Base-by-base conservation (phyloP, 2,888 invertebrate species). In the Tortricodes alternella region DNA sequence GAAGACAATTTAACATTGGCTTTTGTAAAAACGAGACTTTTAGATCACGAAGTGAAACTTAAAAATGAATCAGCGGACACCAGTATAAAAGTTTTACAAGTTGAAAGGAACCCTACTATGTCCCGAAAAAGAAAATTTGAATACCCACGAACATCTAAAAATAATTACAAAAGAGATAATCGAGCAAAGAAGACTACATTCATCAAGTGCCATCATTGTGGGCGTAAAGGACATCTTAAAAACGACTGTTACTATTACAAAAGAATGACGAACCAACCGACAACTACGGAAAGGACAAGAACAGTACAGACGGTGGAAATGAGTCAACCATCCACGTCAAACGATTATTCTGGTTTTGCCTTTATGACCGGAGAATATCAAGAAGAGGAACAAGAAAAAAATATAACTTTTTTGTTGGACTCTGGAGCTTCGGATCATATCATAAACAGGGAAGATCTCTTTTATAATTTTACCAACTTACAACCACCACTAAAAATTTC, bases 21-120 rank as follows among this genome's bases (percentile, higher is more conserved):
- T 8, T 78, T 78, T 62, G 76, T 77, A 2, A 78, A 78, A 62
- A 74, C 62, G 3, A 52, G 67, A 53, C 57, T 74, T 13, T 52
- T 71, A 4, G 64, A 74, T 52, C 62, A 63, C 11, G 62, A 53
- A 59, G 65, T 61, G 13, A 65, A 62, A 43, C 46, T 57, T 15
- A 65, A 56, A 44, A 65, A 62, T 15, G 56, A 60, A 7, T 1
- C 1, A 34, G 29, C 44, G 39, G 70, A 74, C 46, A 69, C 68
- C 4, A 73, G 66, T 58, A 21, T 53, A 4, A 74, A 70, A 67
- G 62, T 73, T 23, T 60, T 74, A 19, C 65, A 73, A 6, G 64
- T 58, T 15, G 59, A 66, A 59, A 39, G 2, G 0, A 9, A 9
- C 2, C 1, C 0, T 8, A 0, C 15, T 2, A 11, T 5, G 0